These are phyloP conservation scores for Turnix velox DNA, from an alignment of 2,113 vertebrate species.

Conservation along the genomic window DNA sequence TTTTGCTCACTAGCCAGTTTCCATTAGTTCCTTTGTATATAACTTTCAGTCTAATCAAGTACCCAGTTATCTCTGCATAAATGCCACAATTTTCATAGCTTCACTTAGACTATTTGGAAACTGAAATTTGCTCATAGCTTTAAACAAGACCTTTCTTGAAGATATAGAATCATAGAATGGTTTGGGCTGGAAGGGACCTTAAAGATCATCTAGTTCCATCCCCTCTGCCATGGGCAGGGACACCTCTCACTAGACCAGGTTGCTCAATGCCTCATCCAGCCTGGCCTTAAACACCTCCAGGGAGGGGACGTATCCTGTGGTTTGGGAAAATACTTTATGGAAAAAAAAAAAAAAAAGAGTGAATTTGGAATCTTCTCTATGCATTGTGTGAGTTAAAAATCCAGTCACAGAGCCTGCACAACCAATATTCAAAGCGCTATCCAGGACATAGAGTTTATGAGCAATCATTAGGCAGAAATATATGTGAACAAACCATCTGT, in stretches of 20 bases:
- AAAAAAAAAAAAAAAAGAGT: not conserved
- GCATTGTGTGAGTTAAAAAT: not conserved
- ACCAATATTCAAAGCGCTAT: not conserved
- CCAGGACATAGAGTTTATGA: constrained; percentile 8
- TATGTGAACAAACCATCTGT: constrained; percentile 52
- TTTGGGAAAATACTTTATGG: not conserved
- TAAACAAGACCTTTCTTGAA: not conserved
- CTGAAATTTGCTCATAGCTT: not conserved
- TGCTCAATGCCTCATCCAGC: too few relatives aligned
- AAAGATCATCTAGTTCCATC: too few relatives aligned
- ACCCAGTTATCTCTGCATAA: not conserved
- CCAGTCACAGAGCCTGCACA: not conserved
- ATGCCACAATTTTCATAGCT: not conserved
- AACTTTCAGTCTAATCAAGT: not conserved
- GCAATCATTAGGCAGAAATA: constrained; percentile 33
- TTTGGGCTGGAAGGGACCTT: too few relatives aligned
- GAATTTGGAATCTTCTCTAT: not conserved
- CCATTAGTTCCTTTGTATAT: not conserved
- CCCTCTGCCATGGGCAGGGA: too few relatives aligned
- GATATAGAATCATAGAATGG: too few relatives aligned
- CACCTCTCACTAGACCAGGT: too few relatives aligned
- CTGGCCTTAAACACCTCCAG: too few relatives aligned
- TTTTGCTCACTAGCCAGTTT: not conserved
- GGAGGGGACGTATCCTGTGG: too few relatives aligned
- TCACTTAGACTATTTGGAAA: not conserved